Evolutionary conservation across 1,140 invertebrate genomes (phyloP).

Genomic region (Lutraria rhynchaena): DNA sequence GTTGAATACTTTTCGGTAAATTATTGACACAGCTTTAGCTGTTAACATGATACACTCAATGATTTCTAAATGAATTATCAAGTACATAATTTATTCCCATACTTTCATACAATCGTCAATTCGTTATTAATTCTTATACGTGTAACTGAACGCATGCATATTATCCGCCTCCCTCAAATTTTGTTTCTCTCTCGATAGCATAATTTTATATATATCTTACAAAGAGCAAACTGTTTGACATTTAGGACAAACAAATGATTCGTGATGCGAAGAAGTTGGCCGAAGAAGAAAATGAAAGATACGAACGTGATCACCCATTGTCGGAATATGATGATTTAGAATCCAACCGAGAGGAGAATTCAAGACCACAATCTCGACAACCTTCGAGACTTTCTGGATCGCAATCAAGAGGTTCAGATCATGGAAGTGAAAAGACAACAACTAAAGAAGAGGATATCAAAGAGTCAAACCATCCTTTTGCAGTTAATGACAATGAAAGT

Average conservation of each 20-base stretch:
- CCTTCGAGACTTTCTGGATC: not conserved
- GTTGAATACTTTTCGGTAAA: too few relatives aligned
- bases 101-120: not conserved
- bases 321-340: not conserved
- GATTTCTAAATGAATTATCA: not conserved
- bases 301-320: not conserved
- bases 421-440: not conserved
- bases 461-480: not conserved
- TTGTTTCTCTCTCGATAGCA: not conserved
- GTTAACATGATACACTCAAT: not conserved
- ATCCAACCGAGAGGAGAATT: not conserved
- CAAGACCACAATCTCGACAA: not conserved
- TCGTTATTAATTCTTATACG: not conserved
- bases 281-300: constrained; percentile 12
- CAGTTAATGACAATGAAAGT: not conserved
- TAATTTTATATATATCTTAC: not conserved
- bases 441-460: not conserved
- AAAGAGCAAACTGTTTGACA: not conserved
- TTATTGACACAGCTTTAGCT: too few relatives aligned
- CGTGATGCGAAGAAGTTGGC: constrained; percentile 15
- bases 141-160: not conserved
- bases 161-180: not conserved
- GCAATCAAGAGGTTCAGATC: not conserved
- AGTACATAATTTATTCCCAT: not conserved
- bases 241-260: constrained; percentile 46